Percentiles rank a stretch among this genome's conserved stretches.
Conservation (phyloP, 2,888 invertebrate species). For the Hydropsyche betteni region DNA sequence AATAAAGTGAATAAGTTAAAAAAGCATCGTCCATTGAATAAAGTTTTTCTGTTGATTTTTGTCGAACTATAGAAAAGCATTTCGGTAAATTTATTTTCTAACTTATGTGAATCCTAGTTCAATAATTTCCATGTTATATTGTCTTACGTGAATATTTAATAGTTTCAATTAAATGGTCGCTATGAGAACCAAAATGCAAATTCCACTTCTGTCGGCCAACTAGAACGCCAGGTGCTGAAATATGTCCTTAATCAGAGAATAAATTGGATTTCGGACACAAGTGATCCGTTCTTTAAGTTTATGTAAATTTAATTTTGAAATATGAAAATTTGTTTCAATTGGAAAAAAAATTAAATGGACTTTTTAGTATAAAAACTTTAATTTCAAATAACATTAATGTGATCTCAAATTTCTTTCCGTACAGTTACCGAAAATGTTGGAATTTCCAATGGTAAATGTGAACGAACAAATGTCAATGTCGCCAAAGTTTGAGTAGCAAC, state of each 20-base stretch:
- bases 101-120: background rate
- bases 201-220: conserved; percentile 1
- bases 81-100: background rate
- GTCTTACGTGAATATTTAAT: conserved; percentile 27
- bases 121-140: background rate
- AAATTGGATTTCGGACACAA: conserved; percentile 2
- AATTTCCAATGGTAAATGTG: background rate
- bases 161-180: conserved; percentile 21
- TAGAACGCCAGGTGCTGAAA: conserved; percentile 6
- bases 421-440: background rate
- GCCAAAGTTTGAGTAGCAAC: conserved; percentile 4
- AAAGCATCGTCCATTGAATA: too few relatives aligned
- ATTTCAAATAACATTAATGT: too few relatives aligned
- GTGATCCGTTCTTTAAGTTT: background rate
- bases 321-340: background rate
- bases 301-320: background rate
- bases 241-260: conserved; percentile 23
- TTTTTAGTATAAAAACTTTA: too few relatives aligned
- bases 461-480: conserved; percentile 17
- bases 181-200: conserved; percentile 18
- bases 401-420: background rate
- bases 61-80: too few relatives aligned
- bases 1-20: too few relatives aligned
- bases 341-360: too few relatives aligned
- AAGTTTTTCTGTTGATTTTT: too few relatives aligned